Conservation (phyloP, 37 sponge, comb jelly and placozoan species). For the Agelas oroides region DNA sequence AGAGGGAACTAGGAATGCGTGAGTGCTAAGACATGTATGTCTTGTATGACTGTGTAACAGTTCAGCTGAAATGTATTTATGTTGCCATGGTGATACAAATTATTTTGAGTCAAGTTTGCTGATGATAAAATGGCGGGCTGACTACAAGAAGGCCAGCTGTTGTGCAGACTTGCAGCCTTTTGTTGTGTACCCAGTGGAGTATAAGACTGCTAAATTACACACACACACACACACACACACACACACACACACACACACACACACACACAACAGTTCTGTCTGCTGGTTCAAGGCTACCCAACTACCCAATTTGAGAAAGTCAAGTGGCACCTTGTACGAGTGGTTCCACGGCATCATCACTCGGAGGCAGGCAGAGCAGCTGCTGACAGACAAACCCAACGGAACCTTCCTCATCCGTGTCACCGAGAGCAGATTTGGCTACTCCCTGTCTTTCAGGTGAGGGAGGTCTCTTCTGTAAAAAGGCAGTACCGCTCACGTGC, state of each 20-base stretch:
- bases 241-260: too few relatives aligned
- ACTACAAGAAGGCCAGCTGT: too few relatives aligned
- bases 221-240: too few relatives aligned
- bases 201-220: too few relatives aligned
- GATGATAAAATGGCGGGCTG: too few relatives aligned
- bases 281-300: conserved; percentile 90
- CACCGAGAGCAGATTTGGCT: conserved; percentile 80
- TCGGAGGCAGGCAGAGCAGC: conserved; percentile 65
- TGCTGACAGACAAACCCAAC: conserved; percentile 65
- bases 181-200: too few relatives aligned
- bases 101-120: too few relatives aligned
- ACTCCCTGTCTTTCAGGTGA: conserved; percentile 73
- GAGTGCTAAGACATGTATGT: conserved; percentile 1
- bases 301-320: not conserved
- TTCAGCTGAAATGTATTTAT: too few relatives aligned
- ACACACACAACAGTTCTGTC: conserved; percentile 49
- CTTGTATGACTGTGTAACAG: too few relatives aligned
- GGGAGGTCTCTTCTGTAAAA: not conserved
- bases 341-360: conserved; percentile 92
- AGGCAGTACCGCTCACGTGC: too few relatives aligned
- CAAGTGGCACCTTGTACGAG: conserved; percentile 28
- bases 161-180: too few relatives aligned
- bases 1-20: conserved; percentile 82
- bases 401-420: conserved; percentile 80
- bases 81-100: too few relatives aligned